These are phyloP conservation scores for Gorsachius goisagi DNA, from an alignment of 2,113 vertebrate genomes.

Conservation along the genomic window DNA sequence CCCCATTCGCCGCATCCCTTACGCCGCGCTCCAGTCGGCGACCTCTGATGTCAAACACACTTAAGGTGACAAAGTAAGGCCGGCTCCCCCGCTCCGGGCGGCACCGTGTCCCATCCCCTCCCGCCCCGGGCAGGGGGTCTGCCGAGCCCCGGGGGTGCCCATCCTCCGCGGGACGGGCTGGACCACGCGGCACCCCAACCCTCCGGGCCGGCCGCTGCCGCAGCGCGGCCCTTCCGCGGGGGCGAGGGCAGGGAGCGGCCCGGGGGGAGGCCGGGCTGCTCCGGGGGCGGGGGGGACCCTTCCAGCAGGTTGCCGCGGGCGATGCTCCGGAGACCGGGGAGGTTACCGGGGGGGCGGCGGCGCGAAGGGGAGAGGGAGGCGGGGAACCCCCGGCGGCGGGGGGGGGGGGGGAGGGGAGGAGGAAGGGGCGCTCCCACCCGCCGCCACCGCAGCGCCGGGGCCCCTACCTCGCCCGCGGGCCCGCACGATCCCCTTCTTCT, in stretches of 20 bases:
- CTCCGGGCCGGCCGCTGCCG: not conserved
- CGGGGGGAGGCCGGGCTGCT: not conserved
- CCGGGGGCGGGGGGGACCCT: not conserved
- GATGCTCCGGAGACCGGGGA: not conserved
- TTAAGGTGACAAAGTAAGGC: not conserved
- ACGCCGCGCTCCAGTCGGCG: rapidly evolving
- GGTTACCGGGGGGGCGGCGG: not conserved
- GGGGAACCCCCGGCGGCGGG: not conserved
- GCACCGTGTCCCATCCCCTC: not conserved
- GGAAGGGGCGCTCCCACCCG: not conserved
- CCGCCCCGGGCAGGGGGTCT: too few species aligned
- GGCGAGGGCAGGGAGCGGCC: not conserved
- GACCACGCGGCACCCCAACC: not conserved
- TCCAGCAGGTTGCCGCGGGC: not conserved
- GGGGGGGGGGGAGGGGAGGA: too few species aligned
- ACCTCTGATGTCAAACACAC: not conserved
- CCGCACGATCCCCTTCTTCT: conserved; percentile 92
- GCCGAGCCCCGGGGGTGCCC: not conserved
- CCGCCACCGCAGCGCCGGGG: not conserved
- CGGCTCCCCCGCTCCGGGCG: not conserved
- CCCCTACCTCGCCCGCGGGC: conserved; percentile 83
- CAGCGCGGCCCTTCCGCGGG: not conserved
- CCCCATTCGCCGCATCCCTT: not conserved
- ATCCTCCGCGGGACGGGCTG: not conserved
- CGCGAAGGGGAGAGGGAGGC: too few species aligned